phyloP scores from a whole-genome alignment of 2,888 invertebrate species.

The Aproaerema taeniolella region DNA sequence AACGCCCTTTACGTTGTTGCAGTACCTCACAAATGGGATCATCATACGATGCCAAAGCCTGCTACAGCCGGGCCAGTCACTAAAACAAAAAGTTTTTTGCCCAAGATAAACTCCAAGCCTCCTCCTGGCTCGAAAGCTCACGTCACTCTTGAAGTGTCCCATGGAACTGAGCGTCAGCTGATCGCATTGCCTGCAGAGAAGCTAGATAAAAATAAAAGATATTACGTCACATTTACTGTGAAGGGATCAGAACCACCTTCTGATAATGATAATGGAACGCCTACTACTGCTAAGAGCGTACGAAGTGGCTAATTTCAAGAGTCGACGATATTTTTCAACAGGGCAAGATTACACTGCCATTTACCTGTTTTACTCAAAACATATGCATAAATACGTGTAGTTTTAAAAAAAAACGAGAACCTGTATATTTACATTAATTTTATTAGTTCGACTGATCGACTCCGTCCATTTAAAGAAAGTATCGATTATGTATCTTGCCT shows the following conservation, averaged over 20 bases:
- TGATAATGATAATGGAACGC: slow-evolving; percentile 68
- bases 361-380: too few species aligned
- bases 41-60: slow-evolving; percentile 87
- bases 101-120: slow-evolving; percentile 79
- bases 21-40: slow-evolving; percentile 87
- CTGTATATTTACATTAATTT: too few species aligned
- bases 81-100: slow-evolving; percentile 79
- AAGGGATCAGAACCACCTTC: slow-evolving; percentile 82
- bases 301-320: slow-evolving; percentile 42
- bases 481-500: background rate
- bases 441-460: slow-evolving; percentile 10
- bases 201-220: slow-evolving; percentile 91
- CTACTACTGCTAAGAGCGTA: slow-evolving; percentile 58
- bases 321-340: slow-evolving; percentile 4
- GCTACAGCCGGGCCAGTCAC: slow-evolving; percentile 66
- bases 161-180: slow-evolving; percentile 90
- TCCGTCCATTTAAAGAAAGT: slow-evolving; percentile 10
- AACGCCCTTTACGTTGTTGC: too few species aligned
- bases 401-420: too few species aligned
- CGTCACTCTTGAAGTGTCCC: slow-evolving; percentile 88
- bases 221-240: slow-evolving; percentile 95
- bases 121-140: slow-evolving; percentile 62
- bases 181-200: slow-evolving; percentile 92
- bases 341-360: too few species aligned
- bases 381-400: too few species aligned